Base-by-base conservation (phyloP, 2,888 invertebrate genomes). In the Hypomecis atomaria region DNA sequence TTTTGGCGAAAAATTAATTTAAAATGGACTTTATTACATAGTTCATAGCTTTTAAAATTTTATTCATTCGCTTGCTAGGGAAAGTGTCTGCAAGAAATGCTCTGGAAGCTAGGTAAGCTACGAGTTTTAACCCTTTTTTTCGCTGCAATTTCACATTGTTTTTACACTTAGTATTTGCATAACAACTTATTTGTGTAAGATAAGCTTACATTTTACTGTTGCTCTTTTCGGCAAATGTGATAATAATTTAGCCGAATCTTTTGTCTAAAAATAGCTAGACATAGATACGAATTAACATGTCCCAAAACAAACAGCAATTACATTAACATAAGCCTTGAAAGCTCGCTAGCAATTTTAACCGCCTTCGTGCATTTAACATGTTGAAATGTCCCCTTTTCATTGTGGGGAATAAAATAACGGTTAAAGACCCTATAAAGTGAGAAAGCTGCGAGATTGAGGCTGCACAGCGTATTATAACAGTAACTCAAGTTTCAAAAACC, bases 271-370 rank as follows among this genome's bases (percentile, higher is more conserved):
- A 11, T 44, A 53, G 7, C n/a, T 11, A 40, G 13, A 43, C 38
- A 33, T 36, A 33, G 5, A 8, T 49, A 42, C 33, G 50, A 44
- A 47, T 55, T 53, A 57, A 62, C 43, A 48, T 54, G 61, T 60
- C 45, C 65, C 54, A 56, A 62, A 67, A 64, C 52, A 67, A 62
- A 47, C 55, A 62, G 74, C 72, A 74, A 80, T 84, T 80, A 84
- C 83, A 84, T 81, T 74, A 81, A 74, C 83, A 78, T 79, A 75
- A 76, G 74, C 68, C 78, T 79, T 83, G 76, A 77, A 73, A 72
- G 71, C 69, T 71, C 74, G 77, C 74, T 74, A 78, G 78, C 76
- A 78, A 82, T 83, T 81, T 75, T 66, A 60, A 75, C 74, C 76
- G 77, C 79, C 78, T 80, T 75, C 72, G 73, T 70, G 66, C 63